Conservation (phyloP, 2,797 vertebrate genomes). For the Iguana delicatissima region DNA sequence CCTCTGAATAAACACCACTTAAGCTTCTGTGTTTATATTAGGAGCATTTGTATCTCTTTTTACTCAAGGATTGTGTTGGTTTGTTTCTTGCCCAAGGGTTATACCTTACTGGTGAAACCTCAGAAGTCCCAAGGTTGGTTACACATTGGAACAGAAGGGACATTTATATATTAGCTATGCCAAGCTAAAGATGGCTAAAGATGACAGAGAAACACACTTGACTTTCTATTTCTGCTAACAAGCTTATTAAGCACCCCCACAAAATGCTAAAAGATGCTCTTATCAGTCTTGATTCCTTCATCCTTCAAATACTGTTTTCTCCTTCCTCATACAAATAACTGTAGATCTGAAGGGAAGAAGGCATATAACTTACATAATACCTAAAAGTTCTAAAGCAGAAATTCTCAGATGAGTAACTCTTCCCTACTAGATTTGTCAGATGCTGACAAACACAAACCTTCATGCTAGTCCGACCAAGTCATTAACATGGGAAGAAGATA, state of each 20-base stretch:
- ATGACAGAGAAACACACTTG: not conserved
- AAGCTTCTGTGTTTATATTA: not conserved
- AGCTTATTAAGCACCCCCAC: not conserved
- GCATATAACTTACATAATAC: not conserved
- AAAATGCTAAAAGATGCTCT: not conserved
- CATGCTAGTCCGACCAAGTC: not conserved
- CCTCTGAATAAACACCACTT: not conserved
- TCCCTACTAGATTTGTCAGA: not conserved
- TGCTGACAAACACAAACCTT: not conserved
- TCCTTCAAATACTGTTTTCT: conserved; percentile 5
- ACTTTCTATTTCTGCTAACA: not conserved
- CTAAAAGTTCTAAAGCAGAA: not conserved
- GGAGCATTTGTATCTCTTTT: conserved; percentile 2
- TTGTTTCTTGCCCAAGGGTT: not conserved
- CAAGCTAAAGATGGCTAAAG: too few relatives aligned
- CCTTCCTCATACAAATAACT: not conserved
- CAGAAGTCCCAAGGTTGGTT: not conserved
- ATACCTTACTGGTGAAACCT: not conserved
- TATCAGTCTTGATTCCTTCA: not conserved
- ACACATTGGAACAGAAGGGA: not conserved
- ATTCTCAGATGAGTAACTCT: not conserved
- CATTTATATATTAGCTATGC: not conserved
- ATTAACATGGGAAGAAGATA: not conserved
- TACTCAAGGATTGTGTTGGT: not conserved
- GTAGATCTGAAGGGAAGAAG: not conserved